Base-by-base conservation (phyloP, 2,797 vertebrate genomes). In the Enteromius treurensis region DNA sequence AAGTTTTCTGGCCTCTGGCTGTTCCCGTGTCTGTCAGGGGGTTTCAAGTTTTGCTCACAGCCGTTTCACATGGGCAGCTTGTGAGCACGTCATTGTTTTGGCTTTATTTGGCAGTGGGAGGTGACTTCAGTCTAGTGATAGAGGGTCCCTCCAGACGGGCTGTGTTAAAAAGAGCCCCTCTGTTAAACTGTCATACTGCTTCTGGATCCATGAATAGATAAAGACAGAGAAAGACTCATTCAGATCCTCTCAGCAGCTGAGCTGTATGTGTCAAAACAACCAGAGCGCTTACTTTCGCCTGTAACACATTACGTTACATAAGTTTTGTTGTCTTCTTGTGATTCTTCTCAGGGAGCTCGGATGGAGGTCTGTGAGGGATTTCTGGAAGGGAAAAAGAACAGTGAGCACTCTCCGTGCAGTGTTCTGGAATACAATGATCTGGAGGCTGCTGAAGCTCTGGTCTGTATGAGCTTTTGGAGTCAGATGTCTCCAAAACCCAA, bases 391-490 rank as follows among this genome's bases (percentile, higher is more conserved):
- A 96, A 96, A 87, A 93, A 96, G 80, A 96, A 96, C 93, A 97
- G 95, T 0, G 95, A 97, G n/a, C 93, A 94, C 88, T 96, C 95
- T 0, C 90, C 89, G 6, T 92, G 95, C 85, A 94, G 94, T 86
- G 11, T 91, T 88, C 88, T 97, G 91, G 97, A 98, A 90, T 97
- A 97, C 92, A 98, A 96, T 0, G 98, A 98, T 90, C 95, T 99
- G 1, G 98, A 99, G 90, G 98, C 98, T 0, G 98, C 98, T 0
- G 97, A 99, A 87, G 97, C 96, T 0, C 94, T 99, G 84, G 96
- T 99, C 87, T 99, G 97, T 70, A 99, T 99, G 98, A 99, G 98
- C 86, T 96, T 97, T 21, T 98, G 97, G 97, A 96, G 96, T 79
- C 98, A 96, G 86, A 93, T 96, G 74, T 90, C 93, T 0, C 95